Percentiles rank a stretch among this genome's conserved stretches.
phyloP scores from a whole-genome alignment of 2,888 invertebrate genomes.

The Eupithecia subumbrata region DNA sequence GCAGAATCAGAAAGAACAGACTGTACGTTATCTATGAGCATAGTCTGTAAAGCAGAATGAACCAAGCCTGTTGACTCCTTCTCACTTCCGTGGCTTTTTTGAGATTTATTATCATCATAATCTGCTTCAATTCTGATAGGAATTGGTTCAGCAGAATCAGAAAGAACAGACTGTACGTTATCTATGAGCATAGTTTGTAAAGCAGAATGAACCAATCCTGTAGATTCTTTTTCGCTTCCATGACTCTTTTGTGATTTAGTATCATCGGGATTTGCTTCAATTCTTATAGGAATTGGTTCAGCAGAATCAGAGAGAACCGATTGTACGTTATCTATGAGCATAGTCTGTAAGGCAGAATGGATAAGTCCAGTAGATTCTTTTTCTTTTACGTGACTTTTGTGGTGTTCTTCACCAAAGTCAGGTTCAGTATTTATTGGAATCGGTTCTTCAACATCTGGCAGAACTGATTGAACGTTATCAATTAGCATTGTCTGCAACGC shows the following conservation, averaged over 20 bases:
- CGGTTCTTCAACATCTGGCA: constrained; percentile 39
- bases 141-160: constrained; percentile 33
- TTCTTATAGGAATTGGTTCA: constrained; percentile 37
- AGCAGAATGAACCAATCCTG: constrained; percentile 40
- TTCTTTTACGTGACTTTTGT: constrained; percentile 28
- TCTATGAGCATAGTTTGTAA: constrained; percentile 41
- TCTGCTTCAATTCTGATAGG: constrained; percentile 20
- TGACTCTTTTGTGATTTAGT: constrained; percentile 14
- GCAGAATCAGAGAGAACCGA: constrained; percentile 40
- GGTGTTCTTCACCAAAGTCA: constrained; percentile 20
- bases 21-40: constrained; percentile 46
- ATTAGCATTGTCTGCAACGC: constrained; percentile 43
- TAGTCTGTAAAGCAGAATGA: constrained; percentile 40
- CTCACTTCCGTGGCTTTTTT: constrained; percentile 1
- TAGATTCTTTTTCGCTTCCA: constrained; percentile 43
- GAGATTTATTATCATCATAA: constrained; percentile 10
- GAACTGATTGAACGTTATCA: constrained; percentile 45
- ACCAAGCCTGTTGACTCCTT: constrained; percentile 40
- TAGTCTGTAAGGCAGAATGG: constrained; percentile 40
- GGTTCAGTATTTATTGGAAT: constrained; percentile 34
- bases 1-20: constrained; percentile 39
- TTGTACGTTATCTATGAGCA: constrained; percentile 46
- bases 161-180: constrained; percentile 43
- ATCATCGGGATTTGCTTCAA: constrained; percentile 21
- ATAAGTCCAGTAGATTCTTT: constrained; percentile 44